These are phyloP conservation scores for Diorhabda carinulata DNA, from an alignment of 1,140 invertebrate genomes.

Conservation along the genomic window DNA sequence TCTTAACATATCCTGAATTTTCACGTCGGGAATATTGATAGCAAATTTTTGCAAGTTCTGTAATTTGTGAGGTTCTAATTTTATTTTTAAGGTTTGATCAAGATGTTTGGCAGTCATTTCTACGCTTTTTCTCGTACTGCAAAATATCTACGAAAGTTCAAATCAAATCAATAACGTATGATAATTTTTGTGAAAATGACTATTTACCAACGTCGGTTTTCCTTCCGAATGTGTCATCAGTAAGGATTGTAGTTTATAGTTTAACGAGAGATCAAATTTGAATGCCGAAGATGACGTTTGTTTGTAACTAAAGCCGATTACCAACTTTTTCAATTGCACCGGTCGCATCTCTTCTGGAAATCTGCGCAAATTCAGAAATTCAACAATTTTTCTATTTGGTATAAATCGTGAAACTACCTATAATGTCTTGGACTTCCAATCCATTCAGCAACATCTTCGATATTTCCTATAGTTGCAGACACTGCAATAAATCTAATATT, in stretches of 20 bases:
- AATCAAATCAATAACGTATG: neutral
- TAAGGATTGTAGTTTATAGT: slow-evolving; percentile 66
- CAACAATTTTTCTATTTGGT: no score
- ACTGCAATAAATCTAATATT: slow-evolving; percentile 69
- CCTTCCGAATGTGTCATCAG: slow-evolving; percentile 67
- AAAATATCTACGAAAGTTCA: slow-evolving; percentile 60
- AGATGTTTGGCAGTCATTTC: slow-evolving; percentile 63
- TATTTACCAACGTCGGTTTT: slow-evolving; percentile 68
- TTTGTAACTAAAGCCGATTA: slow-evolving; percentile 62
- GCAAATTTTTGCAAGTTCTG: slow-evolving; percentile 51
- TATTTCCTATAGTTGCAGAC: slow-evolving; percentile 76
- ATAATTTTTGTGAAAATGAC: neutral
- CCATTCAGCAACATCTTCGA: slow-evolving; percentile 72
- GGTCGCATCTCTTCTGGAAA: slow-evolving; percentile 68
- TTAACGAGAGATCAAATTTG: slow-evolving; percentile 72
- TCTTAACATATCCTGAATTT: slow-evolving; percentile 51
- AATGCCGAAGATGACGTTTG: slow-evolving; percentile 56
- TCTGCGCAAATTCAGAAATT: slow-evolving; percentile 45
- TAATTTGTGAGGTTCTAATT: slow-evolving; percentile 54
- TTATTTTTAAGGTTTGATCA: slow-evolving; percentile 56
- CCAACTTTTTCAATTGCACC: slow-evolving; percentile 67
- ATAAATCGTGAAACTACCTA: slow-evolving; percentile 45
- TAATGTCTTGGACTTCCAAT: slow-evolving; percentile 51
- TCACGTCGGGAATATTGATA: slow-evolving; percentile 49
- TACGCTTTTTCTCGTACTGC: slow-evolving; percentile 71